Conservation (phyloP, 2,797 vertebrate genomes). For the Mionectes olivaceus region DNA sequence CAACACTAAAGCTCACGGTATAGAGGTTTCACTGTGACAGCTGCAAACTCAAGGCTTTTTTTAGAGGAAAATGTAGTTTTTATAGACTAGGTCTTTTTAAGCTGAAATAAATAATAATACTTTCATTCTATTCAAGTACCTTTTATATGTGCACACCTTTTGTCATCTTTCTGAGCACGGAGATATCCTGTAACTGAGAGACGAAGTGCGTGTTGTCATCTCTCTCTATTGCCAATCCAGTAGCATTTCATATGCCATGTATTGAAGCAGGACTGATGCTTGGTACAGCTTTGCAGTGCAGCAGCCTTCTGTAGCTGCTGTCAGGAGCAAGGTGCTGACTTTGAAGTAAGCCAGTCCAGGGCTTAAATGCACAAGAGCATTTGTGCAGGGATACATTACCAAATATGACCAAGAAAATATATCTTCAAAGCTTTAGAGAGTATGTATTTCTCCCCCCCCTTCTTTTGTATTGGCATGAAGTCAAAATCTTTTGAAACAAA, state of each 20-base stretch:
- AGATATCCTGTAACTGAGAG: background rate
- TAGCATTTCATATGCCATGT: background rate
- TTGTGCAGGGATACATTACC: background rate
- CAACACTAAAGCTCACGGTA: background rate
- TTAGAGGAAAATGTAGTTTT: background rate
- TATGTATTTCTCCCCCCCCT: background rate
- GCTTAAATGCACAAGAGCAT: background rate
- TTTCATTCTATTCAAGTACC: background rate
- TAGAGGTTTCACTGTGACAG: background rate
- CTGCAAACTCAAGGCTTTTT: background rate
- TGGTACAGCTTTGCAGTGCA: slow-evolving; percentile 3
- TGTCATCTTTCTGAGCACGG: background rate
- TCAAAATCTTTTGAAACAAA: background rate
- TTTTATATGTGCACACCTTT: background rate
- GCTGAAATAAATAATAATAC: background rate
- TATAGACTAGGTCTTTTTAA: background rate
- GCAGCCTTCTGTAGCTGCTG: background rate
- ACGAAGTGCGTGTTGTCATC: background rate
- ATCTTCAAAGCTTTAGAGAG: background rate
- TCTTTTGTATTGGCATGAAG: background rate
- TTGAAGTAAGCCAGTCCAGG: background rate
- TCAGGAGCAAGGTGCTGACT: background rate
- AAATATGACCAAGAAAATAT: background rate
- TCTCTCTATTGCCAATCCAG: background rate
- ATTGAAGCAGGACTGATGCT: background rate